Evolutionary conservation across 1,140 invertebrate genomes (phyloP).

Genomic region (Heterodera schachtii): DNA sequence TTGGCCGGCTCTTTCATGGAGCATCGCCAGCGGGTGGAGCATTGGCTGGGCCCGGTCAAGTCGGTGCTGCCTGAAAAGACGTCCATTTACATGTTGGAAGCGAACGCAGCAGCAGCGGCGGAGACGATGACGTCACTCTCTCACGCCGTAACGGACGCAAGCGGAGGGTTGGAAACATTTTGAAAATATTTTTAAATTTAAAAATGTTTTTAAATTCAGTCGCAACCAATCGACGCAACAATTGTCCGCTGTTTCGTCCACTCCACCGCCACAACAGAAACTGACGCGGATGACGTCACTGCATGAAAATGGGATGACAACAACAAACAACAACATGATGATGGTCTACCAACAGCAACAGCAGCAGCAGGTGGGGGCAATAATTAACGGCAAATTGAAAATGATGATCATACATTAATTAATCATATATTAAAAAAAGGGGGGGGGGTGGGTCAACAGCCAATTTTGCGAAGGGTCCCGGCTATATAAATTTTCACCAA

Average conservation of each 20-base stretch:
- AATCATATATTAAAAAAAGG: too few relatives aligned
- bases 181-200: background rate
- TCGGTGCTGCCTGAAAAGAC: slow-evolving; percentile 34
- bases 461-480: background rate
- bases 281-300: background rate
- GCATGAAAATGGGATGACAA: slow-evolving; percentile 12
- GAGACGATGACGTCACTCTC: background rate
- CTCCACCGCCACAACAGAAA: background rate
- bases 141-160: too few relatives aligned
- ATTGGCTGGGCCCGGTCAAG: slow-evolving; percentile 28
- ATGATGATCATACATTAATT: too few relatives aligned
- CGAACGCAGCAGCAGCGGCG: background rate
- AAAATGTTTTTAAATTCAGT: background rate
- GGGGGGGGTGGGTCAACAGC: background rate
- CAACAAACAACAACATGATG: background rate
- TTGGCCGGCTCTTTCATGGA: slow-evolving; percentile 40
- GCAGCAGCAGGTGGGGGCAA: background rate
- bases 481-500: too few relatives aligned
- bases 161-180: background rate
- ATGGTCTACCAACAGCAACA: background rate
- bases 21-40: slow-evolving; percentile 37
- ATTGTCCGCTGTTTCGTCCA: too few relatives aligned
- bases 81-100: slow-evolving; percentile 34
- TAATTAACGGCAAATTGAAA: too few relatives aligned
- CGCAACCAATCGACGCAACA: too few relatives aligned